A percentile compares a stretch with the other conserved stretches of the same genome.
Conservation (phyloP, 1,140 invertebrate species). For the Drosophila prosaltans region DNA sequence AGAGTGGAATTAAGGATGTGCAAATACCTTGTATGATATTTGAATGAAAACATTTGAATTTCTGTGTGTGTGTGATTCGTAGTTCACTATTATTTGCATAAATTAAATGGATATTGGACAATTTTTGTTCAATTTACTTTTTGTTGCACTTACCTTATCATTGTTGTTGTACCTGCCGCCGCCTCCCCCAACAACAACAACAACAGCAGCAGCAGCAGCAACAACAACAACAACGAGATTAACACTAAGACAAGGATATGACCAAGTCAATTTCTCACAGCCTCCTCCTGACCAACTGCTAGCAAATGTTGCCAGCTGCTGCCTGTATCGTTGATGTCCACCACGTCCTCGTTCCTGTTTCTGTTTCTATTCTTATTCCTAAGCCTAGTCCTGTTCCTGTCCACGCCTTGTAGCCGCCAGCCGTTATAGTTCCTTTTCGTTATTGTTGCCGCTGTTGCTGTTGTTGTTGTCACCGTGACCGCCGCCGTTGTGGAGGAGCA, state of each 20-base stretch:
- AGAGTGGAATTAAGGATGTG: background rate
- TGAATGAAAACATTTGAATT: background rate
- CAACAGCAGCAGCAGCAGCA: conserved; percentile 32
- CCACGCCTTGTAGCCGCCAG: conserved; percentile 8
- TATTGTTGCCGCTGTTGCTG: conserved; percentile 26
- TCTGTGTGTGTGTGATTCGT: background rate
- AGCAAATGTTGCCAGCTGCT: conserved; percentile 34
- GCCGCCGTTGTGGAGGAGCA: conserved; percentile 24
- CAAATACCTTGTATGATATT: conserved; percentile 5
- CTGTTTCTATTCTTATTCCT: background rate
- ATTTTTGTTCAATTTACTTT: background rate
- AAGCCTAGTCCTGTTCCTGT: background rate
- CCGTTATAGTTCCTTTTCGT: conserved; percentile 24
- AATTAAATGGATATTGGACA: background rate
- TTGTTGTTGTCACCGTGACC: conserved; percentile 26
- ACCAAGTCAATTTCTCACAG: conserved; percentile 27
- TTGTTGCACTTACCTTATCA: conserved; percentile 57
- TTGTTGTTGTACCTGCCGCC: conserved; percentile 69
- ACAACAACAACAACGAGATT: conserved; percentile 39
- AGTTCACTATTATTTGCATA: background rate
- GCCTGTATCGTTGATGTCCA: background rate
- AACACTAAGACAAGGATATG: conserved; percentile 39
- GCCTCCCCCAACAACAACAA: conserved; percentile 51
- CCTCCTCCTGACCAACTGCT: conserved; percentile 28
- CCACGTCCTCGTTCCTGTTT: background rate